Base-by-base conservation (phyloP, 2,797 vertebrate species). In the Chaunax sp. region DNA sequence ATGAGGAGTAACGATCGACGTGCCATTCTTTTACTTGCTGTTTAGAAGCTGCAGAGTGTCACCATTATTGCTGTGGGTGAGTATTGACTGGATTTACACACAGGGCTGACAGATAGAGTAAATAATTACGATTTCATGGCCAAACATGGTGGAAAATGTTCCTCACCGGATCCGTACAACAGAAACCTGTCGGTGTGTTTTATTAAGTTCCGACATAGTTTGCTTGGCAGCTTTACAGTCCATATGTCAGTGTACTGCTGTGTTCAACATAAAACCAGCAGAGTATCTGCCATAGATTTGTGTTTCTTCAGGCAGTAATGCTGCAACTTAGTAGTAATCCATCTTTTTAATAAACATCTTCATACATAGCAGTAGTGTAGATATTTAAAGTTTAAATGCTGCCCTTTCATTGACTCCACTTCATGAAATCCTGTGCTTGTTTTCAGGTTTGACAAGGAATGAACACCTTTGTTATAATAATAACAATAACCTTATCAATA, bases 141-240 rank as follows among this genome's bases (percentile, higher is more conserved):
- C 25, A 63, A 63, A 58, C 47, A 46, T 1, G 5, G 3, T 37
- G n/a, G 50, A 13, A 37, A 55, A 35, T 40, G 47, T 58, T 64
- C 41, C 45, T 47, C 41, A 56, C 40, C 2, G 46, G 37, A 46
- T 47, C 47, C 1, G 3, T 33, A 16, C 37, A 38, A 23, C 46
- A 63, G 13, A 26, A 64, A 57, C 25, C 41, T 19, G 7, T 10
- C 10, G 0, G 26, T 49, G 38, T 38, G 26, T 58, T 51, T 65
- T 41, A 51, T 67, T 30, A 7, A 30, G 26, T 19, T 64, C 22
- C 18, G 11, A 44, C 20, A 16, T n/a, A 1, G 46, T 50, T 61
- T 56, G 38, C 53, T 56, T 33, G 6, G 25, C 37, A 51, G 64
- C 18, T 62, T 63, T 22, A 46, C 51, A 60, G 44, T 53, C 41